Conservation (phyloP, 92 coral and sea anemone genomes). For the Galaxea fascicularis region DNA sequence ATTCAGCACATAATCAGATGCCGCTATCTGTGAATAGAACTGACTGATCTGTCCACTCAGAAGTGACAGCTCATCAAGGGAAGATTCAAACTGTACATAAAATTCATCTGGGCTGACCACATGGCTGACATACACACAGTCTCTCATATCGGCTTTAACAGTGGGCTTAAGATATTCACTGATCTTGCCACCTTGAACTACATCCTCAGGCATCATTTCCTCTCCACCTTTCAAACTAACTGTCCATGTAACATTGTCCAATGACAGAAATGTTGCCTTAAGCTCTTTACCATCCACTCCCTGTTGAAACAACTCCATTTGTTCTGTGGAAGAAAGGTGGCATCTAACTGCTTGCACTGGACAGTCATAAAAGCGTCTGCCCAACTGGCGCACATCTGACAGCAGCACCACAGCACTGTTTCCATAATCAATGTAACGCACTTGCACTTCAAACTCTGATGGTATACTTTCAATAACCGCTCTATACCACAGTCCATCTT, state of each 20-base stretch:
- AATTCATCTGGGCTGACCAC: slow-evolving; percentile 78
- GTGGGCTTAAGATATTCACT: slow-evolving; percentile 26
- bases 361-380: slow-evolving; percentile 56
- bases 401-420: slow-evolving; percentile 64
- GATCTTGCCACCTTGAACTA: not conserved
- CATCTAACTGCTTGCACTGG: slow-evolving; percentile 85
- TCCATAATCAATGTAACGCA: slow-evolving; percentile 88
- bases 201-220: not conserved
- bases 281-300: slow-evolving; percentile 62
- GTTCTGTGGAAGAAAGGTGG: slow-evolving; percentile 48
- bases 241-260: slow-evolving; percentile 48
- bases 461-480: slow-evolving; percentile 60
- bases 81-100: slow-evolving; percentile 69
- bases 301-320: slow-evolving; percentile 50
- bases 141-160: slow-evolving; percentile 45
- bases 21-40: slow-evolving; percentile 18
- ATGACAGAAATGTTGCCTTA: slow-evolving; percentile 65
- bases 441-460: slow-evolving; percentile 68
- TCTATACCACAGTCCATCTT: slow-evolving; percentile 84
- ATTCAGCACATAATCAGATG: slow-evolving; percentile 16
- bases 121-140: slow-evolving; percentile 74
- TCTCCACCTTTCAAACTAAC: slow-evolving; percentile 46
- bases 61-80: slow-evolving; percentile 31
- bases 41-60: slow-evolving; percentile 8
- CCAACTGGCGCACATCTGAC: slow-evolving; percentile 67